Evolutionary conservation across 2,113 vertebrate genomes (phyloP), one percentile per base, ranked within the genome.

Genomic region (Bombycilla garrulus): DNA sequence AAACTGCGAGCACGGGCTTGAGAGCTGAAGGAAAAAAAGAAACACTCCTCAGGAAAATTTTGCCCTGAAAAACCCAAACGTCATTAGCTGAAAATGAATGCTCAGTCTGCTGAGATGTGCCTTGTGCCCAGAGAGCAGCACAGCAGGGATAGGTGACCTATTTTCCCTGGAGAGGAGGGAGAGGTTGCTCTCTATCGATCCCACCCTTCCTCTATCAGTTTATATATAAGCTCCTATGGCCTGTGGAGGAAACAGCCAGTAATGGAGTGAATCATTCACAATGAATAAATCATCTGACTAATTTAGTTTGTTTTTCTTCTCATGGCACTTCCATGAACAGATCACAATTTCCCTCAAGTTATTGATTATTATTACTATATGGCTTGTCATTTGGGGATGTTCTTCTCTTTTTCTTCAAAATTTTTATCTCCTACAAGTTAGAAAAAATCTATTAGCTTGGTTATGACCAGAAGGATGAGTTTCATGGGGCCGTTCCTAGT

Each of bases 251-350:
- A 86, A 64, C 79, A 95, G 80, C 35, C 90, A 88, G 56, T 82
- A 96, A 92, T 71, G 36, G 69, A 94, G 48, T 74, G 82, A 95
- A 88, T 94, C 79, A 90, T 57, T 84, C 86, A 71, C 82, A 93
- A 84, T 53, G 65, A 92, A 88, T 94, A 95, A 96, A 94, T 88
- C 85, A 90, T 88, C 86, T 79, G 86, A 93, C 76, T 94, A 92
- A 96, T 92, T 93, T 65, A 92, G 53, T n/a, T 94, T 92, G 82
- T 57, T 95, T 95, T 96, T 90, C 72, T 92, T 72, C 76, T 93
- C 7, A 0, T 83, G 80, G 31, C 20, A 90, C 36, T 81, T 94
- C 72, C 29, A 53, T 24, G 72, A 90, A 60, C 25, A 65, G 71
- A 64, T 67, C 44, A 26, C 48, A 15, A 22, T 90, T 90, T 94